These are phyloP conservation scores for Papilio demoleus DNA, from an alignment of 2,888 invertebrate genomes.

Conservation along the genomic window DNA sequence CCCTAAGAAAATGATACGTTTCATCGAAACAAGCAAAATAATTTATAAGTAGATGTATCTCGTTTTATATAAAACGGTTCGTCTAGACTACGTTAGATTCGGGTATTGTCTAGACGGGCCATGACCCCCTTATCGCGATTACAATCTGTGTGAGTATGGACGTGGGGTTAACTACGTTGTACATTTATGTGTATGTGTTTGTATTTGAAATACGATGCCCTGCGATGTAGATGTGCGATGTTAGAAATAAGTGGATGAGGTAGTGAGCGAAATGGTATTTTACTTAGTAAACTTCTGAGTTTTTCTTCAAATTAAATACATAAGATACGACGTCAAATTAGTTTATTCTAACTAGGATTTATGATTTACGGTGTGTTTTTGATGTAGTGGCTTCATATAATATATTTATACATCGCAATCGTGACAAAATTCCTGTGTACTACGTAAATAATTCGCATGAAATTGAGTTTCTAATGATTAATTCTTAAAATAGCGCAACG, in stretches of 20 bases:
- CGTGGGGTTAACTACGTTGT: slow-evolving; percentile 10
- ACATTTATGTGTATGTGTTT: slow-evolving; percentile 1
- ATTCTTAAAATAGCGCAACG: no score
- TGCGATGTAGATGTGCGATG: neutral
- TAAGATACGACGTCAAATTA: neutral
- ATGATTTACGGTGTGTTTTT: no score
- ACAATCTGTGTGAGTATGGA: slow-evolving; percentile 15
- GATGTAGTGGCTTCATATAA: no score
- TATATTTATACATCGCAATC: no score
- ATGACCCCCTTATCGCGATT: slow-evolving; percentile 63
- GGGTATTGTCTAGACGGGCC: slow-evolving; percentile 75
- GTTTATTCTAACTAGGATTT: no score
- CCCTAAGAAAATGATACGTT: slow-evolving; percentile 29
- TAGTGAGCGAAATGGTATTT: neutral
- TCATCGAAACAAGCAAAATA: slow-evolving; percentile 35
- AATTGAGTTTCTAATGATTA: no score
- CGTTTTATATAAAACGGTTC: slow-evolving; percentile 57
- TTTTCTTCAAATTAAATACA: neutral
- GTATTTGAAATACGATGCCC: neutral
- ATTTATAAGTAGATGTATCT: slow-evolving; percentile 45
- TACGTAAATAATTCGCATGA: no score
- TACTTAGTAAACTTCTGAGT: no score
- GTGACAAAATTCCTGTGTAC: no score
- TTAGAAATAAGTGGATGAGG: neutral
- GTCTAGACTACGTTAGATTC: slow-evolving; percentile 70